Base-by-base conservation (phyloP, 1,140 invertebrate genomes). In the Metaphire vulgaris region DNA sequence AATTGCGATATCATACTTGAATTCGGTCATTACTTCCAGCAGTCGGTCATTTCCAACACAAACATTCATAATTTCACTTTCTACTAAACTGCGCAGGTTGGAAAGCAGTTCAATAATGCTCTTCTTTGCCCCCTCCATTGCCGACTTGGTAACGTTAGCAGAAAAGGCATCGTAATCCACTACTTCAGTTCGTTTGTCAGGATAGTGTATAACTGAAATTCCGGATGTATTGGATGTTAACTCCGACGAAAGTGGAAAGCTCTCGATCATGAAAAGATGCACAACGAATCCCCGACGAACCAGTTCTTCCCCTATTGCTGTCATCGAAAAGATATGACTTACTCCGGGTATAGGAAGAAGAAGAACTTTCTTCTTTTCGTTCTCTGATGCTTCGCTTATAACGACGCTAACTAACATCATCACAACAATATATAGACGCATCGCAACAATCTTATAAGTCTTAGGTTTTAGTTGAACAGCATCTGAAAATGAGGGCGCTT, bases 221-320 rank as follows among this genome's bases (percentile, higher is more conserved):
- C 41, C 41, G 6, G 41, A 56, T 21, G 6, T 6, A 56, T 56
- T 56, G 6, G 41, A 6, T 6, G 41, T 56, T 21, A 56, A 21
- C 21, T 56, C 41, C 6, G 41, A 21, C 41, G 41, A 56, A 12
- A 56, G 41, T 12, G 41, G 41, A 56, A 56, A 56, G 41, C 41
- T 2, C 31, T 65, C 28, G 12, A 30, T 34, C 2, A 74, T 0
- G 26, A 77, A 41, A 69, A 77, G 31, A 56, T 77, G 71, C 16
- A 77, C 76, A 21, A 64, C 71, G 64, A 74, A 70, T 29, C 76
- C 76, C 16, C 30, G 33, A 6, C 33, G 21, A 26, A n/a, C 30
- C 76, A 77, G 33, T 29, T 68, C 76, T 31, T 65, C 29, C 1
- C 70, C 76, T 1, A 64, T 69, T 16, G 29, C 70, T 14, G 31